Base-by-base conservation (phyloP, 2,888 invertebrate species). In the Malacosoma neustria region DNA sequence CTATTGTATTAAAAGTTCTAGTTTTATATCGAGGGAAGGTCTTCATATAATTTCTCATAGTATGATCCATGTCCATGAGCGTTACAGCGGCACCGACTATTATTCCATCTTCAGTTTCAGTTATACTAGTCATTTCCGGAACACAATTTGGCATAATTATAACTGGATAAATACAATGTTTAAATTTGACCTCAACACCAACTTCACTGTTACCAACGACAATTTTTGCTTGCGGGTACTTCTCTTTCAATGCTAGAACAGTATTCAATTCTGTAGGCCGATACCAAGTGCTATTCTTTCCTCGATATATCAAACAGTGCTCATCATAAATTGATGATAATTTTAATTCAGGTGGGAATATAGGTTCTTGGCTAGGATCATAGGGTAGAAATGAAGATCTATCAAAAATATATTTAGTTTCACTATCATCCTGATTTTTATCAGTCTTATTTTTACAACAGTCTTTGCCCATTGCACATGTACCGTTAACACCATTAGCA, bases 111-210 rank as follows among this genome's bases (percentile, higher is more conserved):
- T 87, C 75, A 2, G 69, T 80, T 50, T 89, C 86, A 5, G 70
- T 63, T 30, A 95, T 86, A 30, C 74, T 68, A 38, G 87, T 88
- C 72, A 98, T 73, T 79, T 97, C 95, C 9, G 93, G 93, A 57
- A 94, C 91, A 56, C 93, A 85, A 72, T 95, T 96, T 0, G 96
- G 95, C 75, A 96, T 96, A 3, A 96, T 92, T 39, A 94, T 85
- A 6, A 91, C 87, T 1, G 94, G 93, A 64, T 95, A 94, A 5
- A 90, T 71, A 49, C 88, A 89, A 56, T 92, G 90, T 62, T 93
- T 93, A 57, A 95, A 93, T 72, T 95, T 96, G 3, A 92, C 88
- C 77, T 96, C 96, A 7, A 96, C 91, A 0, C 93, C 94, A 9
- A 95, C 87, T 87, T 95, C 95, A 1, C 94, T 93, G 58, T 95